Base-by-base conservation (phyloP, 2,888 invertebrate genomes). In the Microplitis manilae region DNA sequence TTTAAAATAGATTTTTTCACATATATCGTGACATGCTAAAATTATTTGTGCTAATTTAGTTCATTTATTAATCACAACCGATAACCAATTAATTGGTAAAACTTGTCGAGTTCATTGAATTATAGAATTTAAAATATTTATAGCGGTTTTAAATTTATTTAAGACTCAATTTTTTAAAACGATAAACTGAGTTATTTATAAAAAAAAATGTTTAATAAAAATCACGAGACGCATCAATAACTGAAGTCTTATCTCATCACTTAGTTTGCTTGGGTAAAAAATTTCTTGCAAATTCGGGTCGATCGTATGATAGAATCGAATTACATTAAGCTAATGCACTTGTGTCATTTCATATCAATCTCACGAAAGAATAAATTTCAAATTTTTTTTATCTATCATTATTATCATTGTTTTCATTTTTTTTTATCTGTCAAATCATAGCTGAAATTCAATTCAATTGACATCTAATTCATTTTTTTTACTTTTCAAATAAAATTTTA, bases 331-430 rank as follows among this genome's bases (percentile, higher is more conserved):
- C 65, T 65, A 65, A 65, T 65, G 65, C 65, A 65, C 13, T 65
- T 30, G 65, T 65, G 65, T 65, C 65, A 50, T 50, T 65, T 30
- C 65, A 65, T 65, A 65, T 65, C 65, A 65, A 65, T 65, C 65
- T 30, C 9, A 65, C 13, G 38, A 65, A 13, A 13, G 38, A 30
- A 65, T 65, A 13, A 20, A 65, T 30, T 65, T 65, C 13, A 65
- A n/a, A 30, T 13, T 20, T 13, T 30, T 50, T 50, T 50, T 9
- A 13, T 13, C 50, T 50, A 50, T 50, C 13, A 50, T 62, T 13
- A 17, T 15, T 62, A 6, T n/a, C 7, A 5, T 62, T 62, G 13
- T 62, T 50, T 50, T 50, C 13, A 4, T 2, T 50, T 50, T 13
- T 13, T 50, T 50, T 4, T n/a, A n/a, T 50, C 13, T 50, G 50